Evolutionary conservation across 2,888 invertebrate species (phyloP).

Genomic region (Dynastes hyllus): DNA sequence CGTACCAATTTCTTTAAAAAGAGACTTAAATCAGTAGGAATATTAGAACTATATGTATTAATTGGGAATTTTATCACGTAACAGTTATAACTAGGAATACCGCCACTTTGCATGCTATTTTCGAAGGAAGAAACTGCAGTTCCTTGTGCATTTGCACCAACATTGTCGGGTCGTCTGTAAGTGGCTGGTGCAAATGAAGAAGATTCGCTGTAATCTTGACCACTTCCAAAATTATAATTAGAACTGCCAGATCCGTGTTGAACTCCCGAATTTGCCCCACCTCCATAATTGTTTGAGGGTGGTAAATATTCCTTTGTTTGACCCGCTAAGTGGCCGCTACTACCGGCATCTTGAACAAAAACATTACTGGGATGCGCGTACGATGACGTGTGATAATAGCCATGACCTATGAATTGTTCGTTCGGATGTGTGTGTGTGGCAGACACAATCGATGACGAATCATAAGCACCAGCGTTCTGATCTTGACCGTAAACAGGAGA

Average conservation of each 20-base stretch:
- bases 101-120: not conserved
- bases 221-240: not conserved
- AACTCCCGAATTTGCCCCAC: too few relatives aligned
- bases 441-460: not conserved
- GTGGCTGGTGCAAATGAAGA: slow-evolving; percentile 19
- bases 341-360: too few relatives aligned
- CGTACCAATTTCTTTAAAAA: slow-evolving; percentile 10
- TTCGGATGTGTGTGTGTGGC: not conserved
- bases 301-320: too few relatives aligned
- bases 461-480: not conserved
- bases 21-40: slow-evolving; percentile 2
- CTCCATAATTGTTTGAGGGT: too few relatives aligned
- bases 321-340: too few relatives aligned
- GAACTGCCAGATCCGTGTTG: not conserved
- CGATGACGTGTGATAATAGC: too few relatives aligned
- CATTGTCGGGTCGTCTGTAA: not conserved
- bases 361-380: too few relatives aligned
- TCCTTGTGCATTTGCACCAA: not conserved
- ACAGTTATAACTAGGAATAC: not conserved
- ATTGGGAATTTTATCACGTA: slow-evolving; percentile 22
- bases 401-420: too few relatives aligned
- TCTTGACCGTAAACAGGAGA: not conserved
- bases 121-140: not conserved
- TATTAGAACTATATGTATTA: not conserved
- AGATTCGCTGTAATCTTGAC: not conserved